phyloP scores from a whole-genome alignment of 2,888 invertebrate genomes.

The Caenorhabditis zanzibari region DNA sequence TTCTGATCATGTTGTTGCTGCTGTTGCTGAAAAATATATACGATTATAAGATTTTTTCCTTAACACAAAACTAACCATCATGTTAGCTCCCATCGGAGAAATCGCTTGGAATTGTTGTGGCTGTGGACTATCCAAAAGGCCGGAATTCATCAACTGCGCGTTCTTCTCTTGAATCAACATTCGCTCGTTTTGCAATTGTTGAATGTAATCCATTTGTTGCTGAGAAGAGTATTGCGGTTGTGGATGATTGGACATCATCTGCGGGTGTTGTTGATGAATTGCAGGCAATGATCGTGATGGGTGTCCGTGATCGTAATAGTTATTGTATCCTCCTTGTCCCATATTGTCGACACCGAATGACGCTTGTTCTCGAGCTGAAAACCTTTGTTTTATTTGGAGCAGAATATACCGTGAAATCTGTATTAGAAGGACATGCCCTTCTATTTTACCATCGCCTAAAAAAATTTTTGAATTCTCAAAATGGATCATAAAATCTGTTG shows the following conservation, averaged over 20 bases:
- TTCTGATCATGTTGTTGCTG: slow-evolving; percentile 49
- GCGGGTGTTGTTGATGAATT: slow-evolving; percentile 61
- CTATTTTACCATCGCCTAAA: too few species aligned
- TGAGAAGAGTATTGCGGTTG: slow-evolving; percentile 57
- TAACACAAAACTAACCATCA: slow-evolving; percentile 5
- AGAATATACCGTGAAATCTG: too few species aligned
- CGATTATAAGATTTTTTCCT: not conserved
- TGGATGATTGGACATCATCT: slow-evolving; percentile 57
- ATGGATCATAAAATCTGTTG: too few species aligned
- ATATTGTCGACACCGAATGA: slow-evolving; percentile 12
- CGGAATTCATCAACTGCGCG: slow-evolving; percentile 69
- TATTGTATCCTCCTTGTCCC: slow-evolving; percentile 25
- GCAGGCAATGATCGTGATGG: slow-evolving; percentile 64
- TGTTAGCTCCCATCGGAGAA: slow-evolving; percentile 42
- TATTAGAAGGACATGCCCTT: too few species aligned
- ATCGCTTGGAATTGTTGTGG: slow-evolving; percentile 59
- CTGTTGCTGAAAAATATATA: too few species aligned
- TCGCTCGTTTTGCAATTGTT: slow-evolving; percentile 70
- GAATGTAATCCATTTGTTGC: slow-evolving; percentile 67
- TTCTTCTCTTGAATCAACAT: slow-evolving; percentile 72
- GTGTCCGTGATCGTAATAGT: slow-evolving; percentile 50
- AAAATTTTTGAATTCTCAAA: too few species aligned
- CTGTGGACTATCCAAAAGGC: slow-evolving; percentile 65
- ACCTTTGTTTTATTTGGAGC: too few species aligned
- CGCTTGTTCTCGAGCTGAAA: slow-evolving; percentile 44